phyloP scores from a whole-genome alignment of 2,888 invertebrate species.

The Catocala fraxini region DNA sequence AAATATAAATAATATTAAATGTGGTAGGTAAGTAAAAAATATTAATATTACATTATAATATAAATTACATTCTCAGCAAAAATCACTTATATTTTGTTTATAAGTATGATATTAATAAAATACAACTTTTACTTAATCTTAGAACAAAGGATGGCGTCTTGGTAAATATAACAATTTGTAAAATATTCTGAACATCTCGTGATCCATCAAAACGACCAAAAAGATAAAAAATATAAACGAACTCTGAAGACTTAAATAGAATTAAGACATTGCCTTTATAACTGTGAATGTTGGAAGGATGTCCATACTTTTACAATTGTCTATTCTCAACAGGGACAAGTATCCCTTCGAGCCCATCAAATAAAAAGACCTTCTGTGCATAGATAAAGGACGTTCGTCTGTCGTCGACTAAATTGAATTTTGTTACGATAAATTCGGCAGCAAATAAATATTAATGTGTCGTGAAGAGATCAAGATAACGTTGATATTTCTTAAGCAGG shows the following conservation, averaged over 20 bases:
- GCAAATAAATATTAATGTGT: slow-evolving; percentile 73
- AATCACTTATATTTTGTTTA: too few relatives aligned
- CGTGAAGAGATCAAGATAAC: slow-evolving; percentile 60
- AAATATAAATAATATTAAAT: too few relatives aligned
- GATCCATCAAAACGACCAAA: neutral
- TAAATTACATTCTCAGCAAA: too few relatives aligned
- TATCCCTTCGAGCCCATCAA: slow-evolving; percentile 80
- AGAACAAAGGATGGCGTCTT: too few relatives aligned
- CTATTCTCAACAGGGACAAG: slow-evolving; percentile 69
- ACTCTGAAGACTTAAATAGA: neutral
- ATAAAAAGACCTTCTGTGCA: slow-evolving; percentile 86
- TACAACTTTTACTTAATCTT: too few relatives aligned
- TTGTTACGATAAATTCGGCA: slow-evolving; percentile 76
- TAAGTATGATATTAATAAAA: too few relatives aligned
- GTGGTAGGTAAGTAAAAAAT: too few relatives aligned
- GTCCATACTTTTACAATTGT: slow-evolving; percentile 65
- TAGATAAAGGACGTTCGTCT: slow-evolving; percentile 84
- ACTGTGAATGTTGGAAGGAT: slow-evolving; percentile 22
- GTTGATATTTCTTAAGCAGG: slow-evolving; percentile 33
- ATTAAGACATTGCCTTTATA: slow-evolving; percentile 6
- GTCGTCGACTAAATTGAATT: slow-evolving; percentile 85
- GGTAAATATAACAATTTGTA: too few relatives aligned
- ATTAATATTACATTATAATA: too few relatives aligned
- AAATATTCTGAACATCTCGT: too few relatives aligned
- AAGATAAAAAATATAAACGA: neutral